Evolutionary conservation across 2,113 vertebrate species (phyloP).

Genomic region (Grantiella picta): DNA sequence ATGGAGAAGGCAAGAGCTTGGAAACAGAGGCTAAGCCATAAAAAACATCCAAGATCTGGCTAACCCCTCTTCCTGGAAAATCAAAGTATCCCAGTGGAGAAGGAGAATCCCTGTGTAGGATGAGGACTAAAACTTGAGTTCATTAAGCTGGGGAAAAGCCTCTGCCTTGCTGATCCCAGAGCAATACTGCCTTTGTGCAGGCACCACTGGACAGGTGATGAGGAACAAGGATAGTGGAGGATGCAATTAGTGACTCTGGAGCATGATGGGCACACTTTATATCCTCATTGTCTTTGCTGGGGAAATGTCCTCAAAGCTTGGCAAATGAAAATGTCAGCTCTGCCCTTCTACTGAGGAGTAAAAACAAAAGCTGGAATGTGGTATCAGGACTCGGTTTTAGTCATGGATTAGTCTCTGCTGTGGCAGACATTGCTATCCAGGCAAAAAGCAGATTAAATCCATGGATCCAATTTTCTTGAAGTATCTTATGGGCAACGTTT

Average conservation of each 20-base stretch:
- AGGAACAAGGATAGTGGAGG: fast-evolving
- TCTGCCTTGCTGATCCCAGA: not conserved
- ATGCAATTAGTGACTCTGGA: not conserved
- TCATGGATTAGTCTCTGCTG: not conserved
- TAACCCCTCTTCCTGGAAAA: not conserved
- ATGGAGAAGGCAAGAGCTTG: not conserved
- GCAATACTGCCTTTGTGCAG: not conserved
- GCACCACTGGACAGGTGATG: not conserved
- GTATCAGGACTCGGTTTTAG: not conserved
- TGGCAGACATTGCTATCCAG: not conserved
- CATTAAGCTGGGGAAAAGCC: not conserved
- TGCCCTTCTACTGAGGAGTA: not conserved
- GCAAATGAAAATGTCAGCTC: not conserved
- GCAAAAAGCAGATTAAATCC: not conserved
- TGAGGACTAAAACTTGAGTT: not conserved
- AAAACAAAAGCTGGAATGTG: not conserved
- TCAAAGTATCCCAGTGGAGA: not conserved
- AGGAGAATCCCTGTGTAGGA: not conserved
- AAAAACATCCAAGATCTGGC: not conserved
- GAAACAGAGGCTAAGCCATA: too few species aligned
- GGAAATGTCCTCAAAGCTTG: not conserved
- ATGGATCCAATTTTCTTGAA: not conserved
- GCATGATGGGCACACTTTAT: not conserved
- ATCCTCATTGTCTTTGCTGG: not conserved
- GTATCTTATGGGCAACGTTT: not conserved